Base-by-base conservation (phyloP, 1,140 invertebrate genomes). In the Steinernema feltiae region DNA sequence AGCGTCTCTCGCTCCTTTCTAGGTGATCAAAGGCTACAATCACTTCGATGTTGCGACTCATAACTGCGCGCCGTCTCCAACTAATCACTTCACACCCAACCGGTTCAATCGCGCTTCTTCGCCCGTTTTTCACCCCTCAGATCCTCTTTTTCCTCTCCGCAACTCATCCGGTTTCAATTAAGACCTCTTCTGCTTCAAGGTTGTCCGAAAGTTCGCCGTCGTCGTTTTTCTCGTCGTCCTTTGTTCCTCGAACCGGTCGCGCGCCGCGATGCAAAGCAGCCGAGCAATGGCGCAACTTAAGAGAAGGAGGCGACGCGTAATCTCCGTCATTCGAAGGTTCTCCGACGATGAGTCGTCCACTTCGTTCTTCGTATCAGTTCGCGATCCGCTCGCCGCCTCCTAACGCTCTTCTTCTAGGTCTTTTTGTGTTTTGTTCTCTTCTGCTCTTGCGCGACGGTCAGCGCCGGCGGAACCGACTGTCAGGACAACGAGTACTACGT, bases 121-220 rank as follows among this genome's bases (percentile, higher is more conserved):
- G 7, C 3, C 7, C 7, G 7, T 12, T 46, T n/a, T 46, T 46
- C 7, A 12, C 7, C 41, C 41, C n/a, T 46, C 7, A 46, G 41
- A 46, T 7, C 7, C 41, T 12, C 53, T 63, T 63, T 63, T 63
- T 63, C 53, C 15, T 15, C 24, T 15, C 7, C 15, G 53, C 53
- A 63, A 63, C 53, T 63, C 53, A 27, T 63, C 53, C 7, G 53
- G 53, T 63, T 63, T 21, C 53, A 63, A 63, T 63, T 63, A 63
- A 27, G 24, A 27, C 24, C 53, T 63, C 53, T 3, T 3, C 53
- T 3, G 15, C 24, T 27, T 63, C 53, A 63, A 63, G 53, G 53
- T 63, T 63, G 53, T 27, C 53, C 12, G 53, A 63, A 63, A 12
- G 53, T 63, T 27, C 3, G 15, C 53, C 15, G 3, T 27, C 53